Evolutionary conservation across 2,797 vertebrate species (phyloP).

Genomic region (Yasuhikotakia modesta): DNA sequence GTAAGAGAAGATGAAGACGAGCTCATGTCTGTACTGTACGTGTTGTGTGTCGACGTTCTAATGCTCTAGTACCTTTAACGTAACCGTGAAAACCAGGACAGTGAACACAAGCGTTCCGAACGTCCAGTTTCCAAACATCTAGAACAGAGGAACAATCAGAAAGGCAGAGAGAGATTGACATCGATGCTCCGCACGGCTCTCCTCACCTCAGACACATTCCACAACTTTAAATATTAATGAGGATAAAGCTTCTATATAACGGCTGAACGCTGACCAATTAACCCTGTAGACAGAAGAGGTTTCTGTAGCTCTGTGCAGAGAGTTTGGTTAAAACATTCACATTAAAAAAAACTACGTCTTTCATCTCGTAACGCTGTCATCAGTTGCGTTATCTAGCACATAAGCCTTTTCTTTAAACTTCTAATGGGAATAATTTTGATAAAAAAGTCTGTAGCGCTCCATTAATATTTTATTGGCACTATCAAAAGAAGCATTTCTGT

Average conservation of each 20-base stretch:
- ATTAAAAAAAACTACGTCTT: too few species aligned
- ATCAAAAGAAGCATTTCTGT: conserved; percentile 5
- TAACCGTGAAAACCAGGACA: conserved; percentile 93
- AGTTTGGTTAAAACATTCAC: too few species aligned
- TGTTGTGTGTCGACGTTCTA: conserved; percentile 5
- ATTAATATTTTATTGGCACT: not conserved
- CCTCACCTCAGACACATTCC: too few species aligned
- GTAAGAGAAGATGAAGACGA: conserved; percentile 18
- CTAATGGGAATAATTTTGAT: not conserved
- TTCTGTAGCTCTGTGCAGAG: too few species aligned
- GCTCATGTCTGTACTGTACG: not conserved
- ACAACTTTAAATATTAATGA: too few species aligned
- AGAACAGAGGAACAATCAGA: conserved; percentile 48
- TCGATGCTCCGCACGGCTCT: not conserved
- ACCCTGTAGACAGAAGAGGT: too few species aligned
- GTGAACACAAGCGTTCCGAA: conserved; percentile 97
- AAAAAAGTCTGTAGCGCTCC: not conserved
- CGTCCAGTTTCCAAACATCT: conserved; percentile 99
- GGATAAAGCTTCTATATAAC: too few species aligned
- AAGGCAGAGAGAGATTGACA: conserved; percentile 42
- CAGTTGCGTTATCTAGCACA: not conserved
- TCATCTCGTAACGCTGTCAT: not conserved
- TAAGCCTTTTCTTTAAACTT: not conserved
- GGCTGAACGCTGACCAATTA: too few species aligned
- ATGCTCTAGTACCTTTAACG: conserved; percentile 84